phyloP scores from a whole-genome alignment of 2,113 vertebrate genomes.

The Tupaia chinensis region DNA sequence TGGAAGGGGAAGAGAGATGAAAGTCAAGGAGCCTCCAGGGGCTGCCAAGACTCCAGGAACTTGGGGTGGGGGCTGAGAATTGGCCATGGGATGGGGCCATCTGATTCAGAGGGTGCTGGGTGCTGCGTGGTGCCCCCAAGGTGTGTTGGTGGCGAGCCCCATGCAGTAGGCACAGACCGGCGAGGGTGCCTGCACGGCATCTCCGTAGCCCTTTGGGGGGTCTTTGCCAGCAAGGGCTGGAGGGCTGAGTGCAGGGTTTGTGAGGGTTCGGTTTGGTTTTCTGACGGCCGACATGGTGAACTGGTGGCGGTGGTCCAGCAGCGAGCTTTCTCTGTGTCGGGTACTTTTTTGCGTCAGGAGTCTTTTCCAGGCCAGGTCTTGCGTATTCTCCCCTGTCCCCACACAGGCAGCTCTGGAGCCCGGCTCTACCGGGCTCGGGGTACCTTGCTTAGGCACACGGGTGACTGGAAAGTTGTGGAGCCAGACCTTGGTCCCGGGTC shows the following conservation, averaged over 20 bases:
- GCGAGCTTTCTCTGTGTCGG: neutral
- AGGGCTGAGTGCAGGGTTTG: neutral
- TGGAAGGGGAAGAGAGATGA: neutral
- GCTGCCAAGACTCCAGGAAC: neutral
- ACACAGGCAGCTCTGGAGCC: neutral
- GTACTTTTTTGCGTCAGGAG: no score
- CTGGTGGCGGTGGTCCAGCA: neutral
- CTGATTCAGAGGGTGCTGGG: neutral
- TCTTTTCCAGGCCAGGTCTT: neutral
- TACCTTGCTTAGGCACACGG: neutral
- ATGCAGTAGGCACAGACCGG: no score
- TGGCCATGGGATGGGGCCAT: neutral
- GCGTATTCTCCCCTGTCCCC: neutral
- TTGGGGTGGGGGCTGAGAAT: neutral
- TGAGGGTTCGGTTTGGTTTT: neutral
- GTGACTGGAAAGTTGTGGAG: neutral
- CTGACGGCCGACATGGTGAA: neutral
- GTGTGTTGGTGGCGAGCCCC: no score
- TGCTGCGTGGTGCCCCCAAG: neutral
- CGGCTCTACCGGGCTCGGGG: neutral
- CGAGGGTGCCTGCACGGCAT: neutral
- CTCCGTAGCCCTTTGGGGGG: neutral
- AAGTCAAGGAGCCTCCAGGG: neutral
- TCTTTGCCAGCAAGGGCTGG: neutral
- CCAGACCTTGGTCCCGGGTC: neutral